A percentile compares a stretch with the other conserved stretches of the same genome.
Evolutionary conservation across 2,888 invertebrate genomes (phyloP).

Genomic region (Drosophila imparisetae): DNA sequence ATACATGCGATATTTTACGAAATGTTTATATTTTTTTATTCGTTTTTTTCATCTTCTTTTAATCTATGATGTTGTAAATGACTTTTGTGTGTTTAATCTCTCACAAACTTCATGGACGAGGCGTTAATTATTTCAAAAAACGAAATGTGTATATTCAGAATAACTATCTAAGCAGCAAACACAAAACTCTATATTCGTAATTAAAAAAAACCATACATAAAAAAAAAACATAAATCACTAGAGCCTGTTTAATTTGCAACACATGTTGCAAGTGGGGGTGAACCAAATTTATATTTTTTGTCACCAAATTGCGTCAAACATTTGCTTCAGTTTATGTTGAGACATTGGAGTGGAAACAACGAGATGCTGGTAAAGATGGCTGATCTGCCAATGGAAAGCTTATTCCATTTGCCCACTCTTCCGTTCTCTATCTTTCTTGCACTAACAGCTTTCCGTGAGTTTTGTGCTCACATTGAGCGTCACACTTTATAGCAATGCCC

Average conservation of each 20-base stretch:
- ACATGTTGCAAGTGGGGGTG: slow-evolving; percentile 34
- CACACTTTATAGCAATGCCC: slow-evolving; percentile 29
- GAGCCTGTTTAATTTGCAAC: slow-evolving; percentile 27
- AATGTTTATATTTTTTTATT: slow-evolving; percentile 39
- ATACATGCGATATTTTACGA: slow-evolving; percentile 21
- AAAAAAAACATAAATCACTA: slow-evolving; percentile 40
- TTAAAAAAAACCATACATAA: slow-evolving; percentile 47
- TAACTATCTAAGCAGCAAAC: slow-evolving; percentile 57
- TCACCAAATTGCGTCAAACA: slow-evolving; percentile 5
- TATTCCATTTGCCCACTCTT: neutral
- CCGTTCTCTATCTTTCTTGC: neutral
- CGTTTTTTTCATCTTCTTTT: slow-evolving; percentile 36
- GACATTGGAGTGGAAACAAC: slow-evolving; percentile 3
- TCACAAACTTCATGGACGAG: slow-evolving; percentile 37
- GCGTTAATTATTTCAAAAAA: slow-evolving; percentile 44
- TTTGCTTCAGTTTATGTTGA: slow-evolving; percentile 30
- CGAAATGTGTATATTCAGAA: slow-evolving; percentile 56
- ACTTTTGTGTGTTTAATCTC: slow-evolving; percentile 44
- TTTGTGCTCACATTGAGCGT: slow-evolving; percentile 50
- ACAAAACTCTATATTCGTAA: slow-evolving; percentile 72
- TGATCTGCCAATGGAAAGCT: neutral
- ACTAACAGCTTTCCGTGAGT: slow-evolving; percentile 44
- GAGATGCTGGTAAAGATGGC: slow-evolving; percentile 45
- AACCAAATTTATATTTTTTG: neutral
- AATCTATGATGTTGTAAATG: slow-evolving; percentile 27